Evolutionary conservation across 2,797 vertebrate genomes (phyloP).

Genomic region (Aulostomus chinensis): DNA sequence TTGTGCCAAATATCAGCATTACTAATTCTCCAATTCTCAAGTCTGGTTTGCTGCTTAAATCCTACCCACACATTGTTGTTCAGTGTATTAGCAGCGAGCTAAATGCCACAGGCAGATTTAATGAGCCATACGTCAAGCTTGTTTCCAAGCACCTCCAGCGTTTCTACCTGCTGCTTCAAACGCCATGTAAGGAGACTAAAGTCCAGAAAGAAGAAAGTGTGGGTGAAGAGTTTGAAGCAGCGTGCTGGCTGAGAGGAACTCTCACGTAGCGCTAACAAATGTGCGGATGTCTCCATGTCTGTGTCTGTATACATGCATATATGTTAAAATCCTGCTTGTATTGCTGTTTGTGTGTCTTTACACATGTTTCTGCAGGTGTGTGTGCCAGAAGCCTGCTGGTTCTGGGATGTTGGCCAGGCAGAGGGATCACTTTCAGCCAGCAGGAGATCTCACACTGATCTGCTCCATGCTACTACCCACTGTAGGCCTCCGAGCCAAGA

Average conservation of each 20-base stretch:
- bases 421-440: conserved; percentile 66
- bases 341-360: neutral
- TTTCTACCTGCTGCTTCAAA: conserved; percentile 58
- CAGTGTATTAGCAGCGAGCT: conserved; percentile 54
- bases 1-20: too few relatives aligned
- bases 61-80: conserved; percentile 25
- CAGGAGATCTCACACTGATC: conserved; percentile 71
- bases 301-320: neutral
- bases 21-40: too few relatives aligned
- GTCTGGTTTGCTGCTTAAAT: too few relatives aligned
- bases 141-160: conserved; percentile 44
- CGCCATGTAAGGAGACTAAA: conserved; percentile 25
- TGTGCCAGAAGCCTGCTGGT: conserved; percentile 41
- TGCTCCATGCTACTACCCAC: conserved; percentile 46
- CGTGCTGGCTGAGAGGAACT: conserved; percentile 12
- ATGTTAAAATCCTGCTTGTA: neutral
- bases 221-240: conserved; percentile 23
- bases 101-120: conserved; percentile 61
- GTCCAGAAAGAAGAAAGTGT: conserved; percentile 18
- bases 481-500: conserved; percentile 48
- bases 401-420: conserved; percentile 65
- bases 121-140: conserved; percentile 61
- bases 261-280: conserved; percentile 4
- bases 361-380: conserved; percentile 18
- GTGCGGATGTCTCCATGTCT: neutral